Evolutionary conservation across 1,140 invertebrate genomes (phyloP).

Genomic region (Drosophila subpulchrella): DNA sequence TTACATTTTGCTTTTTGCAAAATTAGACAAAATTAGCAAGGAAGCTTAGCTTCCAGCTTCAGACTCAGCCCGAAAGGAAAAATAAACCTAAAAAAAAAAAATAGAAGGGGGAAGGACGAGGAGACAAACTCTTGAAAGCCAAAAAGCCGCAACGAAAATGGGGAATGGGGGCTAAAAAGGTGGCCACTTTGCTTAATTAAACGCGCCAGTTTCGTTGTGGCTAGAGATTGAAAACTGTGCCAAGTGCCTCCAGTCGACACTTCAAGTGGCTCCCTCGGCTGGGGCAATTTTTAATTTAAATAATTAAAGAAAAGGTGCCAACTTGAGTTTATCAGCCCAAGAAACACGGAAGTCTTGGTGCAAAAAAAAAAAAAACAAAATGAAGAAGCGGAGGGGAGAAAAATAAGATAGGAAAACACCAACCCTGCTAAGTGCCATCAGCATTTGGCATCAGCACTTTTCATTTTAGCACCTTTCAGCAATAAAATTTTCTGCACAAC

Average conservation of each 20-base stretch:
- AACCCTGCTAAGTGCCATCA: conserved; percentile 30
- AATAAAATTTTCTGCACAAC: conserved; percentile 80
- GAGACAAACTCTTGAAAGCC: conserved; percentile 52
- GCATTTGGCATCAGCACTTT: conserved; percentile 74
- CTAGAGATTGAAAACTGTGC: conserved; percentile 76
- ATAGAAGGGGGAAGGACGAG: background rate
- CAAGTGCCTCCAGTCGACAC: conserved; percentile 61
- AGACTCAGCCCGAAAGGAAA: conserved; percentile 1
- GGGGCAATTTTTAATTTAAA: conserved; percentile 77
- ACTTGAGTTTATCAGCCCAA: conserved; percentile 30
- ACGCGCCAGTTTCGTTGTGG: conserved; percentile 64
- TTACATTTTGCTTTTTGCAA: conserved; percentile 26
- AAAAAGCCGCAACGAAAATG: conserved; percentile 46
- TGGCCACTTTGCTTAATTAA: conserved; percentile 82
- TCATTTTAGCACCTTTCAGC: conserved; percentile 82
- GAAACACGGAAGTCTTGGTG: conserved; percentile 13
- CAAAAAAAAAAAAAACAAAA: background rate
- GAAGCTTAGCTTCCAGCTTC: conserved; percentile 24
- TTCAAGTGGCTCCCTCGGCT: conserved; percentile 41
- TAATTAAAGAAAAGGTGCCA: conserved; percentile 69
- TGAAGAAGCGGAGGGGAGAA: background rate
- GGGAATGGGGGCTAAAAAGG: conserved; percentile 31
- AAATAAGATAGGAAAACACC: conserved; percentile 15
- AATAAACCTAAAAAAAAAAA: background rate
- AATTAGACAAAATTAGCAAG: conserved; percentile 76